Percentiles rank a stretch among this genome's conserved stretches.
phyloP scores from a whole-genome alignment of 2,888 invertebrate genomes.

The Neoitamus cyanurus region DNA sequence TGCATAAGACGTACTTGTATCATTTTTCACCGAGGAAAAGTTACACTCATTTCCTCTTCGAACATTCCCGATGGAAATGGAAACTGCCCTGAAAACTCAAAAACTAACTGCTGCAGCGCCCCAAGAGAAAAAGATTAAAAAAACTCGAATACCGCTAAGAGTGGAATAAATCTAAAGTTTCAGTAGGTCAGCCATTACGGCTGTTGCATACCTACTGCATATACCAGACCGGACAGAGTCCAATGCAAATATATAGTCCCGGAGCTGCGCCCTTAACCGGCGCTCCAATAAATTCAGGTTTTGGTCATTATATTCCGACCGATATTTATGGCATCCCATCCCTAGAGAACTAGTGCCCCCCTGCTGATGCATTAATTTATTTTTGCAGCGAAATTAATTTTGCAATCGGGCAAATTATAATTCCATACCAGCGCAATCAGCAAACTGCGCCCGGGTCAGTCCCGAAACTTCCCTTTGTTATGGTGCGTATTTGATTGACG shows the following conservation, averaged over 20 bases:
- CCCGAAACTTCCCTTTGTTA: background rate
- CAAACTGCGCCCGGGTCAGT: background rate
- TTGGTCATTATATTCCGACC: constrained; percentile 41
- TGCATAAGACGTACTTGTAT: background rate
- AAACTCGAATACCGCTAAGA: background rate
- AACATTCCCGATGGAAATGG: background rate
- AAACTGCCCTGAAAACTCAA: background rate
- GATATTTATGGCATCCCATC: constrained; percentile 33
- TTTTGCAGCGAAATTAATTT: background rate
- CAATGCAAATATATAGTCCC: background rate
- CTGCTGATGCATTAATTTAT: background rate
- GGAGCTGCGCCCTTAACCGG: background rate
- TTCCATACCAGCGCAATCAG: background rate
- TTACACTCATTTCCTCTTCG: background rate
- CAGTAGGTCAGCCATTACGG: background rate
- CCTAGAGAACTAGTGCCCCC: background rate
- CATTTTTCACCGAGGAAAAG: background rate
- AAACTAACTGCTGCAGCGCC: too few relatives aligned
- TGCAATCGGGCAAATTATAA: background rate
- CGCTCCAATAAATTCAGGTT: constrained; percentile 44
- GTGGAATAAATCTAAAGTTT: background rate
- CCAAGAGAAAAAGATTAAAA: background rate
- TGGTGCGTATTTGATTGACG: background rate
- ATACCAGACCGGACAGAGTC: background rate
- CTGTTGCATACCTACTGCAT: background rate